These are phyloP conservation scores for Mongoloraphidia duomilia DNA, from an alignment of 2,888 invertebrate genomes.

Conservation along the genomic window DNA sequence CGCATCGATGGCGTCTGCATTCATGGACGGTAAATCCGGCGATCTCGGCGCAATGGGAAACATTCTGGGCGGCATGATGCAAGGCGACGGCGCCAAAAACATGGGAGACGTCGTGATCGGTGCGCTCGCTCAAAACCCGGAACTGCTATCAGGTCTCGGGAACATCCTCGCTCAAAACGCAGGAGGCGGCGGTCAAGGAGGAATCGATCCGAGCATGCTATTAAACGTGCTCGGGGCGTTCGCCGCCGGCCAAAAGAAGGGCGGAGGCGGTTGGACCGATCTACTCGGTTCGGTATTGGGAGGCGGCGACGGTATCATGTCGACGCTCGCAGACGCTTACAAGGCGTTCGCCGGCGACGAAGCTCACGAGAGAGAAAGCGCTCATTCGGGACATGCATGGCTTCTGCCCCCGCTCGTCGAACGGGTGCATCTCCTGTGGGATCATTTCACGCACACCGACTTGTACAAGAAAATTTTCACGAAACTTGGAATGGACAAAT, in stretches of 20 bases:
- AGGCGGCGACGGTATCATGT: conserved; percentile 27
- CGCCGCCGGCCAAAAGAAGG: conserved; percentile 23
- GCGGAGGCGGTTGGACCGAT: conserved; percentile 9
- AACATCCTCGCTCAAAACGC: conserved; percentile 6
- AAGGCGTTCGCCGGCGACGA: conserved; percentile 46
- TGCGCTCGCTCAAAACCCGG: too few species aligned
- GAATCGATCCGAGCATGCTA: conserved; percentile 40
- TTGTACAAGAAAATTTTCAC: conserved; percentile 58
- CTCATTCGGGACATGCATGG: conserved; percentile 55
- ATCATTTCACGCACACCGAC: conserved; percentile 65
- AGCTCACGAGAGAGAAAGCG: conserved; percentile 40
- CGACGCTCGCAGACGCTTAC: conserved; percentile 51
- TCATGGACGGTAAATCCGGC: too few species aligned
- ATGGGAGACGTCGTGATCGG: too few species aligned
- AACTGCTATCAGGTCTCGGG: neutral
- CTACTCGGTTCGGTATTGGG: conserved; percentile 12
- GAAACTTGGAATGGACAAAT: conserved; percentile 54
- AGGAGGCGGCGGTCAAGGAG: conserved; percentile 23
- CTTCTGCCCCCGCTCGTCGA: conserved; percentile 57
- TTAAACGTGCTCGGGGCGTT: conserved; percentile 42
- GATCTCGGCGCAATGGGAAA: too few species aligned
- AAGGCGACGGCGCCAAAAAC: too few species aligned
- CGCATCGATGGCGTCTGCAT: too few species aligned
- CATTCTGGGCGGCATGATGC: too few species aligned
- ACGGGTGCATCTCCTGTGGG: conserved; percentile 59